phyloP scores from a whole-genome alignment of 2,113 vertebrate genomes.

The Corvus moneduloides region DNA sequence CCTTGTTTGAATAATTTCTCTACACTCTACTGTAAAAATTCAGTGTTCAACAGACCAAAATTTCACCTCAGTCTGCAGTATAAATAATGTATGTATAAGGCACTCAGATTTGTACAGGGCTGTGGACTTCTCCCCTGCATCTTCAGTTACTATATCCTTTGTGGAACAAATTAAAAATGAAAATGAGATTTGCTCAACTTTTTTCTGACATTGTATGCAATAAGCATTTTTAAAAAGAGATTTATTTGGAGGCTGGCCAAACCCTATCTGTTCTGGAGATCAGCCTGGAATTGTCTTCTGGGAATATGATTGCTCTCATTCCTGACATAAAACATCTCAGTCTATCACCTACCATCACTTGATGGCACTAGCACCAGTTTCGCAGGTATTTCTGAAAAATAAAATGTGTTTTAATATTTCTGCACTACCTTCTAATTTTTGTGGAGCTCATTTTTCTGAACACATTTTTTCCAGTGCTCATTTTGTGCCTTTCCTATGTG shows the following conservation, averaged over 20 bases:
- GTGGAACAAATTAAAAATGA: neutral
- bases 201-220: neutral
- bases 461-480: neutral
- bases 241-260: neutral
- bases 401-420: neutral
- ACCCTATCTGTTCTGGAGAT: neutral
- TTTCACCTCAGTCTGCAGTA: neutral
- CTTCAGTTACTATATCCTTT: neutral
- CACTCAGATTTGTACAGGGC: neutral
- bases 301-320: neutral
- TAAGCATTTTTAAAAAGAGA: neutral
- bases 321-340: neutral
- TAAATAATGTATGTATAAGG: neutral
- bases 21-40: neutral
- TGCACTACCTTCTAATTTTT: neutral
- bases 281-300: neutral
- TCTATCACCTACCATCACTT: neutral
- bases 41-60: neutral
- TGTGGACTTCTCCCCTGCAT: neutral
- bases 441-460: neutral
- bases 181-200: neutral
- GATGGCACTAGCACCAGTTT: neutral
- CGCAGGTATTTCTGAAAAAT: neutral
- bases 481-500: neutral
- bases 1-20: slow-evolving; percentile 28